These are phyloP conservation scores for Scaptomyza cyrtandrae DNA, from an alignment of 2,888 invertebrate species.

Conservation along the genomic window DNA sequence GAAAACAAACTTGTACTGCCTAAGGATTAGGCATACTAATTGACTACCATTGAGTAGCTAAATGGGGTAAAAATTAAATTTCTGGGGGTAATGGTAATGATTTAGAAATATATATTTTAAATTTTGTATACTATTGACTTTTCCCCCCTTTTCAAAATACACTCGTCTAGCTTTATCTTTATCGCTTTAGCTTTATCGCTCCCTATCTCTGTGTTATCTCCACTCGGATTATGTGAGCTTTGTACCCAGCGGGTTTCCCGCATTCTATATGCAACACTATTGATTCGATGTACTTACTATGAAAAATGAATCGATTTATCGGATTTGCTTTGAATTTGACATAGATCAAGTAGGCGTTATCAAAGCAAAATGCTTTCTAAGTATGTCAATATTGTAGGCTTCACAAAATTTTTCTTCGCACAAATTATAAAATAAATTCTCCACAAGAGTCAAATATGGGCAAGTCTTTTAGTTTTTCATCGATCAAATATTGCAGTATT, in stretches of 20 bases:
- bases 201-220: conserved; percentile 5
- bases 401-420: not conserved
- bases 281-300: not conserved
- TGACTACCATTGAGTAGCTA: too few species aligned
- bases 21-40: too few species aligned
- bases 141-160: too few species aligned
- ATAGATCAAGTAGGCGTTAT: not conserved
- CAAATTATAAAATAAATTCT: conserved; percentile 2
- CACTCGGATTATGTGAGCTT: conserved; percentile 17
- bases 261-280: not conserved
- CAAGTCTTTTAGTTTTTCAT: not conserved
- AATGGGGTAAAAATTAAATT: too few species aligned
- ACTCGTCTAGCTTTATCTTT: conserved; percentile 9
- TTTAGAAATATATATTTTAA: too few species aligned
- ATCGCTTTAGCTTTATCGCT: too few species aligned
- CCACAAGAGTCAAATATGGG: not conserved
- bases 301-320: not conserved
- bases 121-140: too few species aligned
- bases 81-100: too few species aligned
- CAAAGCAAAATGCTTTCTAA: not conserved
- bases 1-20: too few species aligned
- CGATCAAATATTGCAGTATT: not conserved
- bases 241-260: conserved; percentile 45
- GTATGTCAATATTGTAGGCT: too few species aligned
- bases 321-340: not conserved